Evolutionary conservation across 2,888 invertebrate species (phyloP), one percentile per base, ranked within the genome.

Genomic region (Apamea sordens): DNA sequence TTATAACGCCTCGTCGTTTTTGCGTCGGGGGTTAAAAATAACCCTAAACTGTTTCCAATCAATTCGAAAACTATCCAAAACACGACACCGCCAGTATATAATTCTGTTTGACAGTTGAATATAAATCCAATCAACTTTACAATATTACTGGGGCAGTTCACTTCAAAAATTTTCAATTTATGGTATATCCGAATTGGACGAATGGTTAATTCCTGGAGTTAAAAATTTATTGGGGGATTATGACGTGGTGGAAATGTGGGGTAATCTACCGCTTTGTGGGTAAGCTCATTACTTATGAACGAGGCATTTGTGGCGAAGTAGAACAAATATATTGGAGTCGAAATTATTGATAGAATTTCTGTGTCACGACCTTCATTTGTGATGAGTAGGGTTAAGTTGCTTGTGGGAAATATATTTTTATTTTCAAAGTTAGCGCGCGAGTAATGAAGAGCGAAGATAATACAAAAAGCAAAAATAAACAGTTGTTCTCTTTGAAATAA

Each of bases 91-190:
- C 24, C 63, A 18, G 47, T 80, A n/a, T n/a, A 65, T 65, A 50
- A 76, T 15, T 0, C 21, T 61, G 53, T 64, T 56, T 69, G 85
- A 70, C 81, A 85, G 85, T 59, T 64, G 70, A 80, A 73, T 70
- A 76, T 76, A 85, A 85, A 88, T 88, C 68, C 64, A 85, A 85
- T 80, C 64, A 76, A 80, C n/a, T 67, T 68, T 21, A 64, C 50
- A 59, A 74, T 56, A 56, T 85, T 56, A 68, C 47, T 28, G 21
- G 1, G 50, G 24, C 41, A 70, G 56, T 73, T 76, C 70, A 76
- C 56, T 73, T 72, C 61, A 74, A 80, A 59, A 67, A 70, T 70
- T 61, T 7, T 81, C 61, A 85, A 88, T 85, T 69, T 64, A 81
- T 85, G 28, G 47, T 36, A 56, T 50, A 80, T 72, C 63, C 18